These are phyloP conservation scores for Megalonaias nervosa DNA, from an alignment of 1,140 invertebrate species.

Conservation along the genomic window DNA sequence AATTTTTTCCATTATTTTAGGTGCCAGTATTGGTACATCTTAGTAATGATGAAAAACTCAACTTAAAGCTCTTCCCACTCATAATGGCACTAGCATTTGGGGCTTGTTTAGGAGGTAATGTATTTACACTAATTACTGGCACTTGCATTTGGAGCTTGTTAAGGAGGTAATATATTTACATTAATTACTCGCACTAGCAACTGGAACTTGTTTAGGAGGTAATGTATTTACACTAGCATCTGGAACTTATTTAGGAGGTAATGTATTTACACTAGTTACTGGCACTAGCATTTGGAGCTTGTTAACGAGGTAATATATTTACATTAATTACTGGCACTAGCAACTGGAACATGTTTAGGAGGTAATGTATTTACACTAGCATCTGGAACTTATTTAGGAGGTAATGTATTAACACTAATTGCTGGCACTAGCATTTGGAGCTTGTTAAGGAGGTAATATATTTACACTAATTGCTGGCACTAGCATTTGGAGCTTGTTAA, in stretches of 20 bases:
- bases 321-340: constrained; percentile 75
- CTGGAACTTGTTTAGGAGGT: constrained; percentile 89
- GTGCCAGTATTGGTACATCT: too few relatives aligned
- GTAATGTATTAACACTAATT: neutral
- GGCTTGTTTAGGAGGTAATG: constrained; percentile 84
- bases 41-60: too few relatives aligned
- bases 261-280: neutral
- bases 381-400: neutral
- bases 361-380: constrained; percentile 71
- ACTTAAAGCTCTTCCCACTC: too few relatives aligned
- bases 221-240: neutral
- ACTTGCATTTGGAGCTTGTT: neutral
- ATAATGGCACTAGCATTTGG: constrained; percentile 68
- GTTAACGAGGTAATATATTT: too few relatives aligned
- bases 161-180: too few relatives aligned
- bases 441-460: too few relatives aligned
- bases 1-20: too few relatives aligned
- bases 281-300: neutral
- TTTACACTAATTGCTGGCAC: constrained; percentile 72
- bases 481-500: constrained; percentile 86
- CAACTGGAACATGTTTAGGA: constrained; percentile 87
- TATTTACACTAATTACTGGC: neutral
- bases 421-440: neutral
- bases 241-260: neutral
- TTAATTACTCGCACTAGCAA: constrained; percentile 78